Percentiles rank a stretch among this genome's conserved stretches.
Evolutionary conservation across 1,140 invertebrate species (phyloP).

Genomic region (Scaptodrosophila lebanonensis): DNA sequence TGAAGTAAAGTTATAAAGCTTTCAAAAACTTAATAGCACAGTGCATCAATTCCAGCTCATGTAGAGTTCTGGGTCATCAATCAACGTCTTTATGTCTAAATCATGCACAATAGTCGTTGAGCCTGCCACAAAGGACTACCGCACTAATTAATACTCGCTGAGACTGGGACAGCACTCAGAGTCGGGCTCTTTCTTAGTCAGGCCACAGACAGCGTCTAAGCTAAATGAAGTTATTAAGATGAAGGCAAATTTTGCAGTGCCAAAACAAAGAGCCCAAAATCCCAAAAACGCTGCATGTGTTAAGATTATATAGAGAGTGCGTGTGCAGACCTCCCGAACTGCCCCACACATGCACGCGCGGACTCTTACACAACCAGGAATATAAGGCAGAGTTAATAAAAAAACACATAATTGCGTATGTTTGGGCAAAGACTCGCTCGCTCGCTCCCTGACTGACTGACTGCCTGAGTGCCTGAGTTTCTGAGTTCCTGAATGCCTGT

Average conservation of each 20-base stretch:
- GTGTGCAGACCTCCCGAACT: conserved; percentile 54
- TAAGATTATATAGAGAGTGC: conserved; percentile 75
- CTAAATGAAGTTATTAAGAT: conserved; percentile 73
- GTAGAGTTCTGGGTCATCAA: conserved; percentile 43
- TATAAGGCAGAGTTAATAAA: conserved; percentile 60
- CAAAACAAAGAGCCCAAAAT: conserved; percentile 17
- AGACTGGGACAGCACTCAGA: conserved; percentile 33
- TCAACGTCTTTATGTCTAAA: conserved; percentile 70
- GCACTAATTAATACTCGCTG: conserved; percentile 68
- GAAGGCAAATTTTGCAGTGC: conserved; percentile 56
- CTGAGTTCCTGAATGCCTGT: no score
- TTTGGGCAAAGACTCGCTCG: conserved; percentile 37
- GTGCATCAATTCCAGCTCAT: no score
- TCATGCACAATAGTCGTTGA: conserved; percentile 39
- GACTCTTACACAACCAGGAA: conserved; percentile 13
- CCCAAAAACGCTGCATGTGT: conserved; percentile 69
- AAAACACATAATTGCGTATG: conserved; percentile 73
- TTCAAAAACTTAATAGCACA: no score
- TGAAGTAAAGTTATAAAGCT: no score
- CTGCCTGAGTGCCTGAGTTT: no score
- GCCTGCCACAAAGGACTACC: conserved; percentile 63
- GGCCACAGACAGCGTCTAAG: conserved; percentile 57
- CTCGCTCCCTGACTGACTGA: not conserved
- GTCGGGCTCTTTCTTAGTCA: conserved; percentile 33
- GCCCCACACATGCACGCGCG: conserved; percentile 45